These are phyloP conservation scores for Ochropleura plecta DNA, from an alignment of 2,888 invertebrate genomes.

Conservation along the genomic window DNA sequence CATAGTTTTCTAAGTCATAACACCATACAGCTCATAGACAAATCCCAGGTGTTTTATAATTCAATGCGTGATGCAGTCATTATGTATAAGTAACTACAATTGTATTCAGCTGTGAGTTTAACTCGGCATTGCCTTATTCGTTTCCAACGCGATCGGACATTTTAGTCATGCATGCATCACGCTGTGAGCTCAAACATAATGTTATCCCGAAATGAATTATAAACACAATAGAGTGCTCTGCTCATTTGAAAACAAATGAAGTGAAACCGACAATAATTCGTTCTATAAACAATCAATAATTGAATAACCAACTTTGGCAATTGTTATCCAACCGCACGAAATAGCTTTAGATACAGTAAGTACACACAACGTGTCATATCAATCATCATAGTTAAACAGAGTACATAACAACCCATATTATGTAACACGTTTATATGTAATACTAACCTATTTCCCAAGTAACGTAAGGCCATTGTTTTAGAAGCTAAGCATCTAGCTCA, in stretches of 20 bases:
- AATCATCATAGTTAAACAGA: slow-evolving; percentile 5
- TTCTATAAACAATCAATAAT: neutral
- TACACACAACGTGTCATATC: neutral
- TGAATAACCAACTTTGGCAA: neutral
- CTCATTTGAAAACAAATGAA: neutral
- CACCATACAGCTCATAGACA: too few relatives aligned
- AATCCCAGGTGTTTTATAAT: neutral
- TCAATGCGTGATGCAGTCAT: neutral
- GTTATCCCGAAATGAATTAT: neutral
- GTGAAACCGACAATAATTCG: neutral
- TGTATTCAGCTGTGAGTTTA: neutral
- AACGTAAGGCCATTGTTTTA: slow-evolving; percentile 51
- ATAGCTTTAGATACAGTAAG: neutral
- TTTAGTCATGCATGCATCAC: neutral
- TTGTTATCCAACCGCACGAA: neutral
- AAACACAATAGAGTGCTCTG: neutral
- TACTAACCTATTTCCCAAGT: slow-evolving; percentile 62
- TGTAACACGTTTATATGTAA: neutral
- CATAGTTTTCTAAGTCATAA: neutral
- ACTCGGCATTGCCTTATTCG: neutral
- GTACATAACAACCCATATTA: neutral
- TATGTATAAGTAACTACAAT: neutral
- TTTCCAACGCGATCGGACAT: neutral
- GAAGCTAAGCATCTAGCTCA: slow-evolving; percentile 55
- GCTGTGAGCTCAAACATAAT: neutral